These are phyloP conservation scores for Drosophila peninsularis DNA, from an alignment of 2,888 invertebrate species.

Conservation along the genomic window DNA sequence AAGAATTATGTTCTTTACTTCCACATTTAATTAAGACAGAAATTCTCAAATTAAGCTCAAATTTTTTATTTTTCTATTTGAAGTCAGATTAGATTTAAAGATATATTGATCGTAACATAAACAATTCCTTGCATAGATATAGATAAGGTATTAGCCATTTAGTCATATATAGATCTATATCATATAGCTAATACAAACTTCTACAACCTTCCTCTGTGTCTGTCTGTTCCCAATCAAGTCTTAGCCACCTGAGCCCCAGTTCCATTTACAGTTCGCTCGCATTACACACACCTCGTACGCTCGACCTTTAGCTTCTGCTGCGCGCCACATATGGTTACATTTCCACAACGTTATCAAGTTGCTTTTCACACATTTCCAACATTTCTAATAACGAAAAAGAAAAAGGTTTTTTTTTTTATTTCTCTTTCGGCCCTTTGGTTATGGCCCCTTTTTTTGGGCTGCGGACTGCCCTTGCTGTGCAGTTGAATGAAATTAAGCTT, in stretches of 20 bases:
- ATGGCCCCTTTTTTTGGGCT: slow-evolving; percentile 13
- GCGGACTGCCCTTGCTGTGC: slow-evolving; percentile 48
- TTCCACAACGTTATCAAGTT: background rate
- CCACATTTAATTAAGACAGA: too few species aligned
- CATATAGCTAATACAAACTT: background rate
- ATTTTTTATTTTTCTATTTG: background rate
- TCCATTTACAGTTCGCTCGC: slow-evolving; percentile 6
- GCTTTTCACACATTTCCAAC: slow-evolving; percentile 10
- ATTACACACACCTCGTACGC: background rate
- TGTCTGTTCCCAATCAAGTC: background rate
- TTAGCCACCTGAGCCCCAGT: background rate
- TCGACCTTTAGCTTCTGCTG: slow-evolving; percentile 2
- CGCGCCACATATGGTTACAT: background rate
- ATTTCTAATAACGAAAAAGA: slow-evolving; percentile 1
- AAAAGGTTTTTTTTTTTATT: slow-evolving; percentile 28
- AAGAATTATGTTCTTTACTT: too few species aligned
- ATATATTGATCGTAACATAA: too few species aligned
- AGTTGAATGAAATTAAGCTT: slow-evolving; percentile 60
- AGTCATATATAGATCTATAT: background rate
- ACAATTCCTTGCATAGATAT: background rate
- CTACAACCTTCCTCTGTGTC: background rate
- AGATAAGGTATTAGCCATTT: too few species aligned
- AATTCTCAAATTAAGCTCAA: too few species aligned
- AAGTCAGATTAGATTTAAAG: too few species aligned
- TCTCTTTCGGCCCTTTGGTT: slow-evolving; percentile 2